Evolutionary conservation across 2,797 vertebrate genomes (phyloP), one percentile per base, ranked within the genome.

Genomic region (Meda fulgida): DNA sequence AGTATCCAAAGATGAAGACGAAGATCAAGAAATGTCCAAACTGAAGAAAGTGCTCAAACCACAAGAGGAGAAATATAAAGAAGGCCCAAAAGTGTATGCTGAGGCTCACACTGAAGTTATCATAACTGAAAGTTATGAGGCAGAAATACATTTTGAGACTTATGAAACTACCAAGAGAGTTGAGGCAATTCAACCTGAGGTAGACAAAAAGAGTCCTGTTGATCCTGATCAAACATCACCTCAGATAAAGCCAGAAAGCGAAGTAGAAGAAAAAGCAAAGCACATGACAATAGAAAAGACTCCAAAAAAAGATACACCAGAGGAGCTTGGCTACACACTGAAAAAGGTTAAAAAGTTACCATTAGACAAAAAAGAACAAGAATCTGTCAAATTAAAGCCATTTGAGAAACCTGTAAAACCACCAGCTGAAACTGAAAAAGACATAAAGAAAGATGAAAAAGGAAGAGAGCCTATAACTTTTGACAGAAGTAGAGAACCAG

Each of bases 341-440:
- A 95, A 96, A 86, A 95, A 95, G 89, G 91, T 95, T 2, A 94
- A 92, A 81, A 94, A 90, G 87, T 58, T 95, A 77, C 93, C 94
- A 77, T 78, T 85, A 83, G 92, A 93, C 60, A 90, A 93, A 66
- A 80, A 85, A 70, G 93, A 94, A 86, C 89, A 92, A 90, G 94
- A 96, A 89, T 81, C 78, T 2, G 85, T 96, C 2, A 94, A 93
- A 85, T 89, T 96, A 6, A 96, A 96, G 91, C 94, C 95, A n/a
- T 94, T 96, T 91, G 91, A 94, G 85, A 95, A 91, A 88, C 90
- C 93, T 58, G 73, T 38, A 7, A 92, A 93, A 92, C 53, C 84
- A 80, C 66, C 66, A 7, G 88, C 91, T 65, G 93, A 93, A 67
- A 84, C 88, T 46, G 89, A 92, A 60, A 93, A 92, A 78, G 92